Conservation (phyloP, 2,797 vertebrate genomes). For the Okamejei kenojei region DNA sequence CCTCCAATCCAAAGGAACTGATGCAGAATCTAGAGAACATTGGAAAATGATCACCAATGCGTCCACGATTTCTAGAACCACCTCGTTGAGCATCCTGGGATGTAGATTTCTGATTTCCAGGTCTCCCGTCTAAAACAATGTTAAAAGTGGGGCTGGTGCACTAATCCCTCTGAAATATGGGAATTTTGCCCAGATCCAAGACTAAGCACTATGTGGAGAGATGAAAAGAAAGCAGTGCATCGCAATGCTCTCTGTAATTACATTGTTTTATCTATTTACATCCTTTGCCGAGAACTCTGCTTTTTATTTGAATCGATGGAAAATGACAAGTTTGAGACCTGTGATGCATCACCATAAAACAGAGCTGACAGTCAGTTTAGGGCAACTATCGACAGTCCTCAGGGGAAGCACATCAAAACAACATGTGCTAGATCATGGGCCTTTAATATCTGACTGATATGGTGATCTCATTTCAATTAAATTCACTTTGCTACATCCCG, state of each 20-base stretch:
- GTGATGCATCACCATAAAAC: conserved; percentile 27
- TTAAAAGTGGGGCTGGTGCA: not conserved
- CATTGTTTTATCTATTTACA: conserved; percentile 29
- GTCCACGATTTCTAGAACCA: no score
- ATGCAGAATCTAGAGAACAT: no score
- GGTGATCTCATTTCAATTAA: conserved; percentile 36
- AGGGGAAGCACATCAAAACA: conserved; percentile 32
- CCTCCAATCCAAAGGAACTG: no score
- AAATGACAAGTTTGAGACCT: conserved; percentile 17
- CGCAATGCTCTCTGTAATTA: not conserved
- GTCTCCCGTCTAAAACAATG: not conserved
- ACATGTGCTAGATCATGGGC: conserved; percentile 1
- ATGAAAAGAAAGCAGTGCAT: not conserved
- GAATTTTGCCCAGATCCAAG: not conserved
- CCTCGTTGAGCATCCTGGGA: no score
- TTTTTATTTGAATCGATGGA: conserved; percentile 31
- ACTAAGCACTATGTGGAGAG: not conserved
- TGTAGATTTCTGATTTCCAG: not conserved
- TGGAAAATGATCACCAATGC: no score
- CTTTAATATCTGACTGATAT: conserved; percentile 36
- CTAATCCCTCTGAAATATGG: not conserved
- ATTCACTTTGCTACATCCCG: conserved; percentile 23
- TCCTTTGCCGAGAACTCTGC: not conserved
- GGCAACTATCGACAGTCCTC: conserved; percentile 25
- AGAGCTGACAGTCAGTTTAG: conserved; percentile 21